Percentiles rank a stretch among this genome's conserved stretches.
These are phyloP conservation scores for Ophion slaviceki DNA, from an alignment of 2,888 invertebrate species.

Conservation along the genomic window DNA sequence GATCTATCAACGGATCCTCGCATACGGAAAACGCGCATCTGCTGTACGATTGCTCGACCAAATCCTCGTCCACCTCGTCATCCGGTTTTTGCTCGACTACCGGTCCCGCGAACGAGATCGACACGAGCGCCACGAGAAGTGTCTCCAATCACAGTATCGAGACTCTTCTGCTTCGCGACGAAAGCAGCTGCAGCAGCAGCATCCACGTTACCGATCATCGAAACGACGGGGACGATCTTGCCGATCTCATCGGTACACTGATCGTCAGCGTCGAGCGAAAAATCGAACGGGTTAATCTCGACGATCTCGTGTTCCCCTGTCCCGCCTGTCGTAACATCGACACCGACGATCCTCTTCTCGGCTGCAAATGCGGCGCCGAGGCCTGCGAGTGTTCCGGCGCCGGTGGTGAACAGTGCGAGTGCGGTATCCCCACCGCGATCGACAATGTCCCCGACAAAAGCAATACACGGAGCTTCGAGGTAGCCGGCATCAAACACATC, in stretches of 20 bases:
- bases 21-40: constrained; percentile 44
- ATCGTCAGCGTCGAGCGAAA: constrained; percentile 89
- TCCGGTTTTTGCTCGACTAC: constrained; percentile 56
- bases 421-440: constrained; percentile 76
- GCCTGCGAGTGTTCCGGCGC: constrained; percentile 74
- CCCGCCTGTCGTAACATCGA: constrained; percentile 83
- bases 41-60: constrained; percentile 53
- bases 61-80: constrained; percentile 54
- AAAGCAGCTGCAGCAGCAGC: constrained; percentile 49
- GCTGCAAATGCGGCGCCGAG: constrained; percentile 79
- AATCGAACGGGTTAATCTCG: constrained; percentile 88
- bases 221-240: constrained; percentile 82
- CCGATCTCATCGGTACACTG: constrained; percentile 87
- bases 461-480: constrained; percentile 86
- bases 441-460: constrained; percentile 1
- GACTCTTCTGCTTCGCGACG: constrained; percentile 72
- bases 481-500: constrained; percentile 89
- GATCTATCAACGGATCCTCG: constrained; percentile 67
- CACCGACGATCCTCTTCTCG: constrained; percentile 81
- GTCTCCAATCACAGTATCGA: constrained; percentile 57
- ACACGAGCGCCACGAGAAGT: constrained; percentile 23
- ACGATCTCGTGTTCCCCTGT: constrained; percentile 87
- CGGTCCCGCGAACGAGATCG: constrained; percentile 41
- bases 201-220: constrained; percentile 85
- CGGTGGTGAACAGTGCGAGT: constrained; percentile 76